Base-by-base conservation (phyloP, 2,888 invertebrate genomes). In the Nephrocerus scutellatus region DNA sequence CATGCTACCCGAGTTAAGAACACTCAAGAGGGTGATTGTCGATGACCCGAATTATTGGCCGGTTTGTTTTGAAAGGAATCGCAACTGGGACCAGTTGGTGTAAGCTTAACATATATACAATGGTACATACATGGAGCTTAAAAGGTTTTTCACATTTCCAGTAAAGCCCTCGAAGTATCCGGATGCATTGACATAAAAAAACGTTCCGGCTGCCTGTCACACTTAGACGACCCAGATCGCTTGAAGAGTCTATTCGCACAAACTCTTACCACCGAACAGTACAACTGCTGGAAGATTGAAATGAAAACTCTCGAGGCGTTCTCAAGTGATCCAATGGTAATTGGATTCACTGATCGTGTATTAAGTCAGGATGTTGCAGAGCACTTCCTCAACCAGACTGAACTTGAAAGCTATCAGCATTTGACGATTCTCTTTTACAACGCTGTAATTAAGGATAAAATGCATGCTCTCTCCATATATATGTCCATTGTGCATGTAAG, bases 11-110 rank as follows among this genome's bases (percentile, higher is more conserved):
- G 87, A 90, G 55, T 67, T 92, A 38, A 74, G 77, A 51, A 75
- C 77, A 0, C 65, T 95, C 26, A 73, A 77, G 44, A 81, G 82
- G 62, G 84, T 92, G 8, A 74, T 77, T 50, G 75, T 93, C 6
- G 75, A 82, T 48, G 93, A 93, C 63, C 80, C 84, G 4, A 72
- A 91, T 30, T 95, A 93, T 66, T 93, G 92, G 92, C 83, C 87
- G 2, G 82, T 92, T 30, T 74, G 77, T 9, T 93, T 92, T 70
- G 82, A 84, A 52, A 73, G 80, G 39, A 80, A 80, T 29, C 75
- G 82, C 41, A 91, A 92, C 63, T 93, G 91, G 89, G 77, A 83
- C 38, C 78, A 82, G 46, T 68, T 92, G 40, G 73, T 79, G 82
- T 84, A 68, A 73, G 75, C 70, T 23, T 33, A 21, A 5, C 12